A percentile compares a stretch with the other conserved stretches of the same genome.
phyloP scores from a whole-genome alignment of 30 jellyfish, hydroid and myxozoan genomes.

The Rhopilema esculentum region DNA sequence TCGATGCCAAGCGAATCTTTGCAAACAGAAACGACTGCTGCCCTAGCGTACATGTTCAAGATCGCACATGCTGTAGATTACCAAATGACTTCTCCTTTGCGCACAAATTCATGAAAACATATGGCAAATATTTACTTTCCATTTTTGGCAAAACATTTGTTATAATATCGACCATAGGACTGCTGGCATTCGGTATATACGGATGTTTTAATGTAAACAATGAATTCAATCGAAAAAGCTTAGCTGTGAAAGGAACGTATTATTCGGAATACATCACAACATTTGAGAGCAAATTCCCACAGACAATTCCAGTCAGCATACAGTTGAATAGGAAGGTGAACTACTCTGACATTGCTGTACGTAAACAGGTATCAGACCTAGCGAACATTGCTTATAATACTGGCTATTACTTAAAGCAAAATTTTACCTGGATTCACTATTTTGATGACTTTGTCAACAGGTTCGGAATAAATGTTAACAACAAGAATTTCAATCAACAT shows the following conservation, averaged over 20 bases:
- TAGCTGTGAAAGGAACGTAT: slow-evolving; percentile 65
- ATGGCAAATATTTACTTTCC: slow-evolving; percentile 46
- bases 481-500: slow-evolving; percentile 13
- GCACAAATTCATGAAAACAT: slow-evolving; percentile 38
- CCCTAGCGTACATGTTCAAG: slow-evolving; percentile 50
- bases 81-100: slow-evolving; percentile 64
- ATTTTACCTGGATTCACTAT: slow-evolving; percentile 58
- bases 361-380: slow-evolving; percentile 16
- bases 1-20: slow-evolving; percentile 60
- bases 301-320: slow-evolving; percentile 70
- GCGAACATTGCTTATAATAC: slow-evolving; percentile 52
- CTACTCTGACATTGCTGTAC: slow-evolving; percentile 60
- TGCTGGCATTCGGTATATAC: slow-evolving; percentile 62
- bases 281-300: slow-evolving; percentile 66
- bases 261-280: slow-evolving; percentile 50
- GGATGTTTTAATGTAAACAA: slow-evolving; percentile 64
- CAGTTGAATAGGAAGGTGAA: slow-evolving; percentile 29
- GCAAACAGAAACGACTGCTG: slow-evolving; percentile 67
- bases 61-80: slow-evolving; percentile 55
- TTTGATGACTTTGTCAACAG: slow-evolving; percentile 23
- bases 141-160: slow-evolving; percentile 46
- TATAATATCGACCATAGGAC: slow-evolving; percentile 24
- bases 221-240: slow-evolving; percentile 63
- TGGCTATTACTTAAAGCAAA: slow-evolving; percentile 52
- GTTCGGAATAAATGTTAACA: slow-evolving; percentile 22